A percentile compares a stretch with the other conserved stretches of the same genome.
Evolutionary conservation across 2,113 vertebrate species (phyloP).

Genomic region (Antennarius striatus): DNA sequence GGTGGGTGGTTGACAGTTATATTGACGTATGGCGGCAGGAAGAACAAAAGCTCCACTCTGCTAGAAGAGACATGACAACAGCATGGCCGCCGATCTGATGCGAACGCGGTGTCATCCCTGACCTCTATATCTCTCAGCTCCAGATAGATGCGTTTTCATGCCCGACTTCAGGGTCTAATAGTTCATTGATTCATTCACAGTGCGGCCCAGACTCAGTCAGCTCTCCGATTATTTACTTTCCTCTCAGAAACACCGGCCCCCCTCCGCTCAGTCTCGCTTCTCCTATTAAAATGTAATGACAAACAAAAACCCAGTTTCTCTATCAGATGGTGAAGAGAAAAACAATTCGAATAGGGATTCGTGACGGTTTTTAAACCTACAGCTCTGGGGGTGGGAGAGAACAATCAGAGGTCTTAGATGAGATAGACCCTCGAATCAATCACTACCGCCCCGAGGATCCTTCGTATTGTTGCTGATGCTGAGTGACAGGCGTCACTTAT

Average conservation of each 20-base stretch:
- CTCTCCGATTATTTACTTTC: slow-evolving; percentile 76
- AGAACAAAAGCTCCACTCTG: slow-evolving; percentile 63
- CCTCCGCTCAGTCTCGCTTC: slow-evolving; percentile 43
- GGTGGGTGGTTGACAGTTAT: slow-evolving; percentile 69
- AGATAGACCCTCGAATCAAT: slow-evolving; percentile 73
- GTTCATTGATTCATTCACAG: slow-evolving; percentile 75
- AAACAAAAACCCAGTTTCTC: slow-evolving; percentile 63
- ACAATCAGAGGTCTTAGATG: slow-evolving; percentile 67
- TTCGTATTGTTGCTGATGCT: slow-evolving; percentile 39
- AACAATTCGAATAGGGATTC: slow-evolving; percentile 73
- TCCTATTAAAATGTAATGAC: slow-evolving; percentile 76
- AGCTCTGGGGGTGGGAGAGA: slow-evolving; percentile 47
- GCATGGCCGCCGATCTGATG: slow-evolving; percentile 53
- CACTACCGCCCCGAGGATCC: slow-evolving; percentile 48
- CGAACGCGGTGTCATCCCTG: slow-evolving; percentile 64
- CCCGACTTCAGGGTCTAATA: slow-evolving; percentile 68
- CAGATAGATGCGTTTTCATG: slow-evolving; percentile 69
- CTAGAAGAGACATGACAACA: slow-evolving; percentile 57
- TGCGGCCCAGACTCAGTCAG: slow-evolving; percentile 58
- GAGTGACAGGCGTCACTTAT: slow-evolving; percentile 56
- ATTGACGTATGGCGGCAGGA: slow-evolving; percentile 70
- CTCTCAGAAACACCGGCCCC: slow-evolving; percentile 51
- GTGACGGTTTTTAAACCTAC: slow-evolving; percentile 59
- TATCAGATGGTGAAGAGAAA: slow-evolving; percentile 68
- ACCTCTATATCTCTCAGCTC: slow-evolving; percentile 69